A percentile compares a stretch with the other conserved stretches of the same genome.
These are phyloP conservation scores for Andrena minutula DNA, from an alignment of 2,888 invertebrate species.

Conservation along the genomic window DNA sequence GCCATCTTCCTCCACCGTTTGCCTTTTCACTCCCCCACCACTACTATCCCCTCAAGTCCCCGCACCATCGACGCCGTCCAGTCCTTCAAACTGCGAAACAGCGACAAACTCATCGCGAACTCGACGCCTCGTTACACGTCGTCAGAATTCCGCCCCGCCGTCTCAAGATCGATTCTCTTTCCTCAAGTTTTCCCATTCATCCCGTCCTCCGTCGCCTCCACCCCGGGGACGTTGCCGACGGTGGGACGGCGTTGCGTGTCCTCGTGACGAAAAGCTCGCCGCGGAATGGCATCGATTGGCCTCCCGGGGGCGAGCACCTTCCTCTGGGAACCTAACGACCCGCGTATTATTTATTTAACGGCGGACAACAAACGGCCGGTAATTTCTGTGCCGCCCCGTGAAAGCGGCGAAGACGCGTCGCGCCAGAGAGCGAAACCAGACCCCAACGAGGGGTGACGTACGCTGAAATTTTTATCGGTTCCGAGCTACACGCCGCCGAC, in stretches of 20 bases:
- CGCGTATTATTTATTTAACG: slow-evolving; percentile 70
- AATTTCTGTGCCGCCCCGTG: slow-evolving; percentile 53
- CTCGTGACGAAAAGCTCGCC: slow-evolving; percentile 48
- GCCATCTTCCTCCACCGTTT: too few species aligned
- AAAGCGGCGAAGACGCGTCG: slow-evolving; percentile 34
- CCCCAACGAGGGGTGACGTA: slow-evolving; percentile 52
- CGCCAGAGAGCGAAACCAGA: slow-evolving; percentile 29
- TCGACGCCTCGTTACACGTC: slow-evolving; percentile 4
- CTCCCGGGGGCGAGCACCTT: slow-evolving; percentile 24
- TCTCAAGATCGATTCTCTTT: slow-evolving; percentile 36
- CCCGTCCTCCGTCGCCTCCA: neutral
- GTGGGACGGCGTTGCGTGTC: slow-evolving; percentile 40
- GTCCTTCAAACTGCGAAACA: slow-evolving; percentile 7
- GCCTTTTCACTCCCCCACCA: too few species aligned
- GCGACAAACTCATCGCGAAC: slow-evolving; percentile 43
- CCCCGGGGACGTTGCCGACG: slow-evolving; percentile 45
- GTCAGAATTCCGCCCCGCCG: slow-evolving; percentile 6
- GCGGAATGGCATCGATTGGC: slow-evolving; percentile 65
- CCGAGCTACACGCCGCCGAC: slow-evolving; percentile 13
- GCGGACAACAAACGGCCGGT: slow-evolving; percentile 58
- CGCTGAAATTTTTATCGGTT: slow-evolving; percentile 63
- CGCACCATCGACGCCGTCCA: too few species aligned
- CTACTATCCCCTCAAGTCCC: too few species aligned
- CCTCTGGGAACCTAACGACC: slow-evolving; percentile 63
- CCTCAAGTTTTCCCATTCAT: slow-evolving; percentile 42